These are phyloP conservation scores for Bombus vancouverensis DNA, from an alignment of 1,140 invertebrate genomes.

Conservation along the genomic window DNA sequence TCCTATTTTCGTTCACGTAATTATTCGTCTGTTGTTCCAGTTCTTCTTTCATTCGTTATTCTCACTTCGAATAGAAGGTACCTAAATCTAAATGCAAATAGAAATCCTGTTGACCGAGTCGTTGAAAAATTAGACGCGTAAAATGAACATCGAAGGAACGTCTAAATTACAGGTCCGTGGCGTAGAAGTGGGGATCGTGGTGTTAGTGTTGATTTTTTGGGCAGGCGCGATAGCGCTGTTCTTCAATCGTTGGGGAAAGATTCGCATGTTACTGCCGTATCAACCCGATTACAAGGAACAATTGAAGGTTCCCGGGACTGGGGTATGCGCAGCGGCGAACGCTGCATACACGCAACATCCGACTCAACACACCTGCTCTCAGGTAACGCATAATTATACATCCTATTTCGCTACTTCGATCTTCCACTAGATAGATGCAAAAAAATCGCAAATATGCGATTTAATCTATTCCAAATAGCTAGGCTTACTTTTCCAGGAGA, in stretches of 20 bases:
- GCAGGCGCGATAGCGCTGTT: constrained; percentile 93
- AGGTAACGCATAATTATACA: constrained; percentile 79
- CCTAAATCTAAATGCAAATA: neutral
- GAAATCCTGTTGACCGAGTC: too few relatives aligned
- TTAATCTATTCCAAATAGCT: neutral
- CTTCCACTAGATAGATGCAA: neutral
- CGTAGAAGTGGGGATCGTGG: constrained; percentile 93
- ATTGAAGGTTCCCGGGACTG: constrained; percentile 90
- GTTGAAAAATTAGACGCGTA: neutral
- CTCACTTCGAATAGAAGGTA: neutral
- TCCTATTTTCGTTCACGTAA: too few relatives aligned
- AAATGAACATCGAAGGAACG: neutral
- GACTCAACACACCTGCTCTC: constrained; percentile 84
- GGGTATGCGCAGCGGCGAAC: constrained; percentile 86
- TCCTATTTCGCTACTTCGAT: neutral
- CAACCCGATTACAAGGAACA: constrained; percentile 95
- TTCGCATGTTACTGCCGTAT: constrained; percentile 95
- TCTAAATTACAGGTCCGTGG: constrained; percentile 87
- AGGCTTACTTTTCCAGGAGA: neutral
- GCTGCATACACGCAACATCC: constrained; percentile 78
- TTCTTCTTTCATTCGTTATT: neutral
- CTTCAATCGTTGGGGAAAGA: constrained; percentile 96
- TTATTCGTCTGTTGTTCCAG: too few relatives aligned
- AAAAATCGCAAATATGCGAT: too few relatives aligned
- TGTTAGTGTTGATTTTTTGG: constrained; percentile 93